Evolutionary conservation across 2,888 invertebrate species (phyloP).

Genomic region (Agonopterix arenella): DNA sequence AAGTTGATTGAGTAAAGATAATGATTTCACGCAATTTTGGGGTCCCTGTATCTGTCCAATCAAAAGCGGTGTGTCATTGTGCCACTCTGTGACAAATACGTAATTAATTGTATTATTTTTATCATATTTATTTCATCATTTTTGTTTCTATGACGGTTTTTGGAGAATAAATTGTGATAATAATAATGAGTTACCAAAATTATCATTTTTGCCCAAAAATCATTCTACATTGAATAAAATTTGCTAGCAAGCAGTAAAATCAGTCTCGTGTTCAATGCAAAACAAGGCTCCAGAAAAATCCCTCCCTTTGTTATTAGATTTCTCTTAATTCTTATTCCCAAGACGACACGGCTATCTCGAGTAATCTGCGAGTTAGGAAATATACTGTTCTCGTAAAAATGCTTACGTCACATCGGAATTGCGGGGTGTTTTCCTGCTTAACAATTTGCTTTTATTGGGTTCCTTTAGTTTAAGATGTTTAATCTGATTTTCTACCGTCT

Average conservation of each 20-base stretch:
- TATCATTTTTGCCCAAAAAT: no score
- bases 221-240: neutral
- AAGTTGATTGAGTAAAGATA: constrained; percentile 34
- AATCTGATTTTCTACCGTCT: no score
- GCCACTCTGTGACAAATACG: constrained; percentile 45
- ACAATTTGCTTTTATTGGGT: no score
- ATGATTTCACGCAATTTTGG: constrained; percentile 46
- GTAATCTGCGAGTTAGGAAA: constrained; percentile 12
- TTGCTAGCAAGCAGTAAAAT: neutral
- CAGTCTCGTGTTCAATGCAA: neutral
- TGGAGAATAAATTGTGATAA: no score
- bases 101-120: constrained; percentile 44
- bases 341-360: constrained; percentile 10
- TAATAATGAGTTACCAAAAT: no score
- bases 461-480: no score
- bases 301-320: constrained; percentile 8
- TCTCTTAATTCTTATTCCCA: constrained; percentile 11
- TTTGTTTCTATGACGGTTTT: no score
- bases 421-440: neutral
- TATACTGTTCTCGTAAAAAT: constrained; percentile 18
- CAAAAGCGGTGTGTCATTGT: constrained; percentile 39
- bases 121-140: constrained; percentile 16
- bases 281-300: neutral
- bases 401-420: constrained; percentile 7
- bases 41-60: constrained; percentile 42